Base-by-base conservation (phyloP, 2,888 invertebrate genomes). In the Isoperla grammatica region DNA sequence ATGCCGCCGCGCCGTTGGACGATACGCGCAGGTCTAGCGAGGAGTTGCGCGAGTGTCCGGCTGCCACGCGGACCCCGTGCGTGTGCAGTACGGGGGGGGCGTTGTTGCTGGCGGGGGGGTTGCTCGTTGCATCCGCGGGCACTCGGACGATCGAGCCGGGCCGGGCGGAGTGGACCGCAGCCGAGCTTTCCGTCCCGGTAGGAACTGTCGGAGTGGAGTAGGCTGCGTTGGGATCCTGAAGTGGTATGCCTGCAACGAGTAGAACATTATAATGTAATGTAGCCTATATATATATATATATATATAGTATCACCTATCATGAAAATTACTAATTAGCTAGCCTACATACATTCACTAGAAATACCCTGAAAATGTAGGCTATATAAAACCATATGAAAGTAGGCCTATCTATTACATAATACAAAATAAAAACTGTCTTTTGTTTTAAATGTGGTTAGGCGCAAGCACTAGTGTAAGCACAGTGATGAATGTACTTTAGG, bases 31-130 rank as follows among this genome's bases (percentile, higher is more conserved):
- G 79, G 71, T 92, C 92, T 71, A 90, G 78, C 0, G 92, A 92
- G 0, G 92, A 90, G 74, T 92, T 92, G 64, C 92, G 81, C 1
- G 90, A 88, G 73, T 90, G 89, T 48, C 75, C 75, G 35, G 49
- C 13, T 11, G 55, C 64, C 49, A 64, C 65, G 43, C 64, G 65
- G n/a, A 56, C 22, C 9, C 64, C 59, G 56, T 64, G 65, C 1
- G 61, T 61, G 40, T 63, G 65, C 6, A 64, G 64, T 8, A 19
- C 37, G 23, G 59, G 56, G 9, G 45, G 23, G 3, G 43, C 48
- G 35, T 40, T 35, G 23, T 50, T 15, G 53, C 13, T 9, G 43
- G 40, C 12, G 46, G 37, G 6, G 29, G 53, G 11, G 37, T 56
- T 3, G 19, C 23, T 15, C 11, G 46, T 43, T 12, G 15, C 17